Percentiles rank a stretch among this genome's conserved stretches.
These are phyloP conservation scores for Agrochola litura DNA, from an alignment of 2,888 invertebrate species.

Conservation along the genomic window DNA sequence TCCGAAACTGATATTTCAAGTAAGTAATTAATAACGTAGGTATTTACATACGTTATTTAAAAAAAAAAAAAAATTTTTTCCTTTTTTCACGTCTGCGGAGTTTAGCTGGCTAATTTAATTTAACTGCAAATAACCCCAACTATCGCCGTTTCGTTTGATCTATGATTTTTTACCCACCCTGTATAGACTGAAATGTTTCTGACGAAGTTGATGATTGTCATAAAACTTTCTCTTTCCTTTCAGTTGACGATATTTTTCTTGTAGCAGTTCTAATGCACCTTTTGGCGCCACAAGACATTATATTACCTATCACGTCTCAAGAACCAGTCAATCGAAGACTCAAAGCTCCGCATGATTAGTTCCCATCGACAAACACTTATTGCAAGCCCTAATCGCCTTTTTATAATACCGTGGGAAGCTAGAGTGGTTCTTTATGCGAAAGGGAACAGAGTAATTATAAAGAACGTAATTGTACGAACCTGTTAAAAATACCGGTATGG, in stretches of 20 bases:
- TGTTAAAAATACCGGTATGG: conserved; percentile 98
- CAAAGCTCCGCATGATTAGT: conserved; percentile 8
- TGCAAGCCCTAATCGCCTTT: conserved; percentile 17
- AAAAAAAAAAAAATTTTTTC: too few species aligned
- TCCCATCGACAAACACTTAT: conserved; percentile 12
- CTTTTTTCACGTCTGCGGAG: too few species aligned
- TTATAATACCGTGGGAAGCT: conserved; percentile 42
- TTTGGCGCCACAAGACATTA: not conserved
- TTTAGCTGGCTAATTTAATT: too few species aligned
- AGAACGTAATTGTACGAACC: conserved; percentile 89
- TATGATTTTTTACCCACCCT: too few species aligned
- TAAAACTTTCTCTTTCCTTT: too few species aligned
- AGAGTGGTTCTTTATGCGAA: conserved; percentile 12
- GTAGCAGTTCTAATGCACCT: not conserved
- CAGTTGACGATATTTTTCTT: not conserved
- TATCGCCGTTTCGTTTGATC: too few species aligned
- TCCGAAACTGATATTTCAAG: too few species aligned
- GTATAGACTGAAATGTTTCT: too few species aligned
- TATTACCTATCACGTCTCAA: not conserved
- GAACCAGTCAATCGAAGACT: conserved; percentile 12
- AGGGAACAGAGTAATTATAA: conserved; percentile 36
- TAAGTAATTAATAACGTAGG: too few species aligned
- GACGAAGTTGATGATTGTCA: too few species aligned
- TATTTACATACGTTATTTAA: too few species aligned
- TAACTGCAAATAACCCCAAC: too few species aligned